A percentile compares a stretch with the other conserved stretches of the same genome.
Conservation (phyloP, 2,113 vertebrate species). For the Tychaedon coryphoeus region DNA sequence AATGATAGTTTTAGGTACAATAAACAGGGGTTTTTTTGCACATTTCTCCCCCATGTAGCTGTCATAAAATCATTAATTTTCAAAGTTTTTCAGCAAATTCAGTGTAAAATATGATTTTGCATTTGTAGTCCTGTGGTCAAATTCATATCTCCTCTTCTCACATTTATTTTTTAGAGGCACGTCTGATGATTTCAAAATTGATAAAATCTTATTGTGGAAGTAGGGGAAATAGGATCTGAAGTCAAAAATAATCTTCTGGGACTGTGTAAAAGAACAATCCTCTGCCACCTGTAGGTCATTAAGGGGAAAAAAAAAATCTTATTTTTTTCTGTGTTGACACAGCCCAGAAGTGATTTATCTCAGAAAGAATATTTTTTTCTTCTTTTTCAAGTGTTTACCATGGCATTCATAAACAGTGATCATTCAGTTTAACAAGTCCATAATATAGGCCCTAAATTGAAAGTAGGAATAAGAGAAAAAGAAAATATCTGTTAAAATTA, state of each 20-base stretch:
- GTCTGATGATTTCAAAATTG: neutral
- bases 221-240: neutral
- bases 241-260: neutral
- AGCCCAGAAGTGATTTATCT: neutral
- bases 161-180: neutral
- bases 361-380: neutral
- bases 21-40: neutral
- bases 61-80: neutral
- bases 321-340: neutral
- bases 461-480: neutral
- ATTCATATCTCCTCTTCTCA: neutral
- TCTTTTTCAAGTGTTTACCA: neutral
- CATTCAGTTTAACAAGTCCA: neutral
- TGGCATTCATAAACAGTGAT: neutral
- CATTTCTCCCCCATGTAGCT: neutral
- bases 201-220: neutral
- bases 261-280: neutral
- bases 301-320: neutral
- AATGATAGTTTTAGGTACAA: neutral
- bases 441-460: neutral
- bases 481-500: neutral
- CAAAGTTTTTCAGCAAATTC: neutral
- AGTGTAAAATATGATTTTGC: neutral
- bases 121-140: neutral
- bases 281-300: neutral